Evolutionary conservation across 2,113 vertebrate species (phyloP).

Genomic region (Taxidea taxus): DNA sequence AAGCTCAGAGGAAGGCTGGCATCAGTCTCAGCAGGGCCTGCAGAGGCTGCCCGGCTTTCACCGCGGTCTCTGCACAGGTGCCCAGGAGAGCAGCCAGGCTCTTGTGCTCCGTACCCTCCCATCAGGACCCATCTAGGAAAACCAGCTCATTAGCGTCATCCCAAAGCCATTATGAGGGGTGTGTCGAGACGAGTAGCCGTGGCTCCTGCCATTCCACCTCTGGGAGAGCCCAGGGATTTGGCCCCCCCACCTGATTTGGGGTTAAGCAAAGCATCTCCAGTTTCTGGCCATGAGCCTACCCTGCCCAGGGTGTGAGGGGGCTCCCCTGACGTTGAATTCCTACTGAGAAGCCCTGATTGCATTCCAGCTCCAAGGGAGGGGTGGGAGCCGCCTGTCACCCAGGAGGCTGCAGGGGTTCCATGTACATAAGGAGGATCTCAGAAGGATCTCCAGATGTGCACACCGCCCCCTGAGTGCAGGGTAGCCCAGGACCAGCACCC

Average conservation of each 20-base stretch:
- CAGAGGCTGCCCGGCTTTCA: too few relatives aligned
- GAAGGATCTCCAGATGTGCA: not conserved
- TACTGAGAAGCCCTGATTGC: not conserved
- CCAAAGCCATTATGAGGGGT: not conserved
- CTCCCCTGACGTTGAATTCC: not conserved
- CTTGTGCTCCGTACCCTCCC: too few relatives aligned
- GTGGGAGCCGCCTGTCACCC: not conserved
- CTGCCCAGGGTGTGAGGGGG: not conserved
- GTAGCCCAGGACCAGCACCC: rapidly evolving
- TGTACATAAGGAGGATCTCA: not conserved
- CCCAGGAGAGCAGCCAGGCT: not conserved
- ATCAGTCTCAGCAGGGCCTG: rapidly evolving
- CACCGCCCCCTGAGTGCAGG: not conserved
- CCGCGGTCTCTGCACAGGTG: not conserved
- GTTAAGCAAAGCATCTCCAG: not conserved
- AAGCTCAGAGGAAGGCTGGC: not conserved
- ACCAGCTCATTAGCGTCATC: rapidly evolving
- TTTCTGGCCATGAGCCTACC: not conserved
- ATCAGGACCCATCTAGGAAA: not conserved
- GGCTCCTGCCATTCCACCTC: not conserved
- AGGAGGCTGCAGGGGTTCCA: not conserved
- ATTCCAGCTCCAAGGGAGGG: too few relatives aligned
- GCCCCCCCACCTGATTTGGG: not conserved
- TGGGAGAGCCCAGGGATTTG: not conserved
- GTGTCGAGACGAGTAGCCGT: not conserved